Conservation (phyloP, 2,113 vertebrate genomes). For the Tursiops truncatus region DNA sequence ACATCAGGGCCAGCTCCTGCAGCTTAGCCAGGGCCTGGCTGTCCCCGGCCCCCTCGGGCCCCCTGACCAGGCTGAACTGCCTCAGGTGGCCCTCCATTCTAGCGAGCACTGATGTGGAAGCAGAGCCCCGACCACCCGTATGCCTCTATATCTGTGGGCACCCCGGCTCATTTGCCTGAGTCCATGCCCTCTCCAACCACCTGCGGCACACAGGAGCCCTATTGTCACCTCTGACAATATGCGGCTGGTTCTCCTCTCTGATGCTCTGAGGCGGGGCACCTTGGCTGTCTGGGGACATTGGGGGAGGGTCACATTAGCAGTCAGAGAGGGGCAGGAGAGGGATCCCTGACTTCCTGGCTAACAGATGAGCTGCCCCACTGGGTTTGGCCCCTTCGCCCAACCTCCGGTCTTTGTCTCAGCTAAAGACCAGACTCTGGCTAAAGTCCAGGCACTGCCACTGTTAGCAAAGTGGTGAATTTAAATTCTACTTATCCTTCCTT, state of each 20-base stretch:
- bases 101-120: not conserved
- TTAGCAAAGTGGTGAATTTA: not conserved
- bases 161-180: constrained; percentile 86
- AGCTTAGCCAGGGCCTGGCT: constrained; percentile 69
- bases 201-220: constrained; percentile 41
- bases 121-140: accelerated
- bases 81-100: constrained; percentile 82
- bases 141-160: not conserved
- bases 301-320: not conserved
- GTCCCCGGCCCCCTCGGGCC: not conserved
- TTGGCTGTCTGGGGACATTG: not conserved
- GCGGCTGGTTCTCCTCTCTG: not conserved
- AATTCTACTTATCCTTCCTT: not conserved
- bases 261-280: not conserved
- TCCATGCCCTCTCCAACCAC: constrained; percentile 42
- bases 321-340: no score
- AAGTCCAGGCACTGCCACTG: not conserved
- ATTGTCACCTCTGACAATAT: constrained; percentile 69
- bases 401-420: not conserved
- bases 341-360: not conserved
- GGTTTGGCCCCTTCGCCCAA: not conserved
- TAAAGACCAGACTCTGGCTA: not conserved
- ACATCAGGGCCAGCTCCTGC: constrained; percentile 83
- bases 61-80: not conserved
- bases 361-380: not conserved